phyloP scores from a whole-genome alignment of 2,113 vertebrate genomes.

The Centropus unirufus region DNA sequence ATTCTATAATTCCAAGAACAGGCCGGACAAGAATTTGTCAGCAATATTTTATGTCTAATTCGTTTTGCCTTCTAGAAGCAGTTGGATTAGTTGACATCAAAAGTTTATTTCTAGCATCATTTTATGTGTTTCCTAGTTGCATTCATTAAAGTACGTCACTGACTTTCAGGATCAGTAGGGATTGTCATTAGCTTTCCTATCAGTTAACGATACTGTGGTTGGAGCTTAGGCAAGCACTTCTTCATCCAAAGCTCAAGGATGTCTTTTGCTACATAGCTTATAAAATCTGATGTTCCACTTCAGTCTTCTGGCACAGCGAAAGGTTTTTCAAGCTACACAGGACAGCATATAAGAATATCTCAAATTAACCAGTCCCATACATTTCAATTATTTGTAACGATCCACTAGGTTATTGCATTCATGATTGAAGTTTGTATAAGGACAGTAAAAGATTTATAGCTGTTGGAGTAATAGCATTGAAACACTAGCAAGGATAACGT shows the following conservation, averaged over 20 bases:
- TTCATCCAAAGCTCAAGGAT: neutral
- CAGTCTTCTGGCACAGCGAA: neutral
- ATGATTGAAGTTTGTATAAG: neutral
- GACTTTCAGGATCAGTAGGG: neutral
- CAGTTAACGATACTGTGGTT: neutral
- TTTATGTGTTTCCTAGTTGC: neutral
- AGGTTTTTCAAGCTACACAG: neutral
- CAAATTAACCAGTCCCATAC: neutral
- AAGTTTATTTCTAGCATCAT: neutral
- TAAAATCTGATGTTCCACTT: neutral
- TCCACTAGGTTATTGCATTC: neutral
- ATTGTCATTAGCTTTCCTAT: neutral
- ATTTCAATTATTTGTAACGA: conserved; percentile 2
- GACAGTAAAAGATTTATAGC: neutral
- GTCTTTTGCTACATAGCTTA: neutral
- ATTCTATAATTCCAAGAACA: neutral
- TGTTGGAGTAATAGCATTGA: neutral
- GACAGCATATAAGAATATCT: neutral
- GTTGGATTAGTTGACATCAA: neutral
- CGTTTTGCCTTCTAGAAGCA: neutral
- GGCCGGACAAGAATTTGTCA: neutral
- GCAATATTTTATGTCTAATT: neutral
- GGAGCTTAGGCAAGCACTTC: neutral
- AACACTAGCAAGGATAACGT: neutral
- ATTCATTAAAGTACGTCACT: neutral